phyloP scores from a whole-genome alignment of 2,797 vertebrate genomes.

The Enteromius trimaculatus region DNA sequence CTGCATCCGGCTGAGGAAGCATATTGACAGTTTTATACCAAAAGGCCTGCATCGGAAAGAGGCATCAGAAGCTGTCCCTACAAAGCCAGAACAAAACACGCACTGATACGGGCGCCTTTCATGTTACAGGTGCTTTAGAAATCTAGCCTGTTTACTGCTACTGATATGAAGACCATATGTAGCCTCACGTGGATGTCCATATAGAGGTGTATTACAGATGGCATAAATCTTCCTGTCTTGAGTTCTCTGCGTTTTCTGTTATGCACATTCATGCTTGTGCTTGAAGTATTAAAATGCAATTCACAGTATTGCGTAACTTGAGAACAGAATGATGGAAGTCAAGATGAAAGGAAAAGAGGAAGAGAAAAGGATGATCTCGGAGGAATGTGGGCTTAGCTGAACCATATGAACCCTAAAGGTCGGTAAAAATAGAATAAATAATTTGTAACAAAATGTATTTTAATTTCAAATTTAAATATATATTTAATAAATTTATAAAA shows the following conservation, averaged over 20 bases:
- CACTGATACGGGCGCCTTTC: slow-evolving; percentile 58
- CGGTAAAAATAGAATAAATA: background rate
- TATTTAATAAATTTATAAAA: background rate
- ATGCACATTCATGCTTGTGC: slow-evolving; percentile 41
- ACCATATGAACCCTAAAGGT: slow-evolving; percentile 26
- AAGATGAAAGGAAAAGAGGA: slow-evolving; percentile 45
- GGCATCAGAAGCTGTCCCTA: slow-evolving; percentile 49
- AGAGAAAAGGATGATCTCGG: slow-evolving; percentile 39
- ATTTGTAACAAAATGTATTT: background rate
- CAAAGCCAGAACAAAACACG: slow-evolving; percentile 58
- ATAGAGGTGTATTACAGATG: slow-evolving; percentile 33
- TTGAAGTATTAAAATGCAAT: slow-evolving; percentile 48
- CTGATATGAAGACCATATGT: slow-evolving; percentile 67
- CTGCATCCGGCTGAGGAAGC: slow-evolving; percentile 57
- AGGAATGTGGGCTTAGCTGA: slow-evolving; percentile 46
- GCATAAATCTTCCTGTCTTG: slow-evolving; percentile 48
- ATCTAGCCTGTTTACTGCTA: slow-evolving; percentile 58
- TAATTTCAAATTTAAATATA: background rate
- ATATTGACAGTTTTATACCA: slow-evolving; percentile 69
- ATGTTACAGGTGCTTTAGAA: slow-evolving; percentile 71
- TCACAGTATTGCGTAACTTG: slow-evolving; percentile 51
- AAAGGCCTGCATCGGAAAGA: slow-evolving; percentile 54
- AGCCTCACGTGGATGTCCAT: slow-evolving; percentile 39
- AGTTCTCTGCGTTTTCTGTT: slow-evolving; percentile 34
- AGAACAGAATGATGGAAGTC: slow-evolving; percentile 27